phyloP scores from a whole-genome alignment of 2,113 vertebrate genomes.

The Azemiops feae region DNA sequence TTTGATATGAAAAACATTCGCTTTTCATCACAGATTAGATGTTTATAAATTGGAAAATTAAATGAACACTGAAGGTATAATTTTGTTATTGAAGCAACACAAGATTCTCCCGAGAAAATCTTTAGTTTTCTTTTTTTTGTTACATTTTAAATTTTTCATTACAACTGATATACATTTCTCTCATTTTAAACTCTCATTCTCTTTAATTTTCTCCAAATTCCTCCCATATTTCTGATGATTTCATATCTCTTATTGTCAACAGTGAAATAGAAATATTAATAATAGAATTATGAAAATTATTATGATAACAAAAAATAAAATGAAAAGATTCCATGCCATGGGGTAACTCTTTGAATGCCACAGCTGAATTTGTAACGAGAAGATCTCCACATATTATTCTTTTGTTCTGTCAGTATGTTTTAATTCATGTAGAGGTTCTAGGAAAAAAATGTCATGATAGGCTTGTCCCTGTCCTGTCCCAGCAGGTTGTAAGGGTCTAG shows the following conservation, averaged over 20 bases:
- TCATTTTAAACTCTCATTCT: not conserved
- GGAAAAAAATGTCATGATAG: not conserved
- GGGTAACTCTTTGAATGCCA: not conserved
- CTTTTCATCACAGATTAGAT: constrained; percentile 4
- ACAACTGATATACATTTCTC: not conserved
- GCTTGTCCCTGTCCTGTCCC: not conserved
- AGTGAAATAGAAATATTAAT: not conserved
- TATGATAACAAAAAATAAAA: not conserved
- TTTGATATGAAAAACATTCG: not conserved
- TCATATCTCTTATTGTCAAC: not conserved
- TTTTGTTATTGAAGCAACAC: not conserved
- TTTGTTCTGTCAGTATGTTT: not conserved
- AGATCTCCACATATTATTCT: not conserved
- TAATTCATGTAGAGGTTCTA: not conserved
- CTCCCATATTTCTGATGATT: not conserved
- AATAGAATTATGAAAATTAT: not conserved
- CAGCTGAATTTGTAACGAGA: not conserved
- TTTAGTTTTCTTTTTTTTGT: not conserved
- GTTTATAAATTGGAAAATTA: constrained; percentile 19
- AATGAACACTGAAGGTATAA: not conserved
- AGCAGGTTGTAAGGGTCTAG: not conserved
- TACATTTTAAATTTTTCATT: not conserved
- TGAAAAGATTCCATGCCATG: not conserved
- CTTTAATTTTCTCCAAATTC: not conserved
- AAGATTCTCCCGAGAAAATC: not conserved